Conservation (phyloP, 2,113 vertebrate species). For the Poeciliopsis occidentalis region DNA sequence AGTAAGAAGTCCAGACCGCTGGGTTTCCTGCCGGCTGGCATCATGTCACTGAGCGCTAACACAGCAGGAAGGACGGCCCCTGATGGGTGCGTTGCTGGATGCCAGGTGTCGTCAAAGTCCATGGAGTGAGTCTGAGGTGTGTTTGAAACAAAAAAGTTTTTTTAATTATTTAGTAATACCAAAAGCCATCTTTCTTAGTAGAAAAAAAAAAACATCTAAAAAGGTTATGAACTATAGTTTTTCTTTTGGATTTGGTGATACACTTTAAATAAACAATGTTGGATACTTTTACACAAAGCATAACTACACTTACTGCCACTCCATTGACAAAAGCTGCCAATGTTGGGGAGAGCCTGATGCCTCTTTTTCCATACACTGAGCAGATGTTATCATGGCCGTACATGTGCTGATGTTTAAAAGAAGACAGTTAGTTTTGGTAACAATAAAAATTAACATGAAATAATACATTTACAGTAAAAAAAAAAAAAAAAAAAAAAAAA, state of each 20-base stretch:
- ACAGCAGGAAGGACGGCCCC: slow-evolving; percentile 88
- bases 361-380: slow-evolving; percentile 83
- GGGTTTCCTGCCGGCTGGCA: slow-evolving; percentile 76
- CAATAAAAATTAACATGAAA: neutral
- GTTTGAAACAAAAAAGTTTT: neutral
- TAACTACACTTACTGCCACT: slow-evolving; percentile 82
- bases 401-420: slow-evolving; percentile 76
- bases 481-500: no score
- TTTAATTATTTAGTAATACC: neutral
- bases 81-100: slow-evolving; percentile 80
- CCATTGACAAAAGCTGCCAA: slow-evolving; percentile 88
- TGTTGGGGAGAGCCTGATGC: slow-evolving; percentile 80
- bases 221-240: neutral
- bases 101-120: slow-evolving; percentile 86
- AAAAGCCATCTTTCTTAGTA: neutral
- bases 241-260: neutral
- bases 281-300: neutral
- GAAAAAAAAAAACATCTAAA: neutral
- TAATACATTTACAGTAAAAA: neutral
- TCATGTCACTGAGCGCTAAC: slow-evolving; percentile 85
- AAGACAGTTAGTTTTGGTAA: neutral
- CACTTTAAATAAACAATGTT: neutral
- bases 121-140: slow-evolving; percentile 85
- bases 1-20: slow-evolving; percentile 84
- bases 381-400: slow-evolving; percentile 81